These are phyloP conservation scores for Aspidapion aeneum DNA, from an alignment of 2,888 invertebrate genomes.

Conservation along the genomic window DNA sequence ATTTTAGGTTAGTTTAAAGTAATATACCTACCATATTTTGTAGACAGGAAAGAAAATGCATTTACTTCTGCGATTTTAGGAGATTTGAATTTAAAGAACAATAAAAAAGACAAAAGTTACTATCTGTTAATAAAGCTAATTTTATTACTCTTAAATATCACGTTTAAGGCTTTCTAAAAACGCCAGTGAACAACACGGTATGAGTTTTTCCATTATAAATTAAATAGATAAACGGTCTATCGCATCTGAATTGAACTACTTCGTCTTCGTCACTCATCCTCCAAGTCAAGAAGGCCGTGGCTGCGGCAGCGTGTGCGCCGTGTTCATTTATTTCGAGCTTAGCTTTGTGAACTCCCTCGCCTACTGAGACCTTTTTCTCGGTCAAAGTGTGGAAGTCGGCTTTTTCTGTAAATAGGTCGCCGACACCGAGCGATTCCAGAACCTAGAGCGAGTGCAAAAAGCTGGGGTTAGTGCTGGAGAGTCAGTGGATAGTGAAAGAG, in stretches of 20 bases:
- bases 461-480: conserved; percentile 17
- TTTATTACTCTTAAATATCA: too few relatives aligned
- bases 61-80: too few relatives aligned
- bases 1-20: too few relatives aligned
- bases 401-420: conserved; percentile 50
- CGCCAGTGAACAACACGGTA: conserved; percentile 65
- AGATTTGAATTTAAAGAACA: too few relatives aligned
- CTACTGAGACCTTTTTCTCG: conserved; percentile 49
- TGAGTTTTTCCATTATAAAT: conserved; percentile 67
- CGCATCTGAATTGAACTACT: conserved; percentile 69
- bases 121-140: too few relatives aligned
- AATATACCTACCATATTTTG: too few relatives aligned
- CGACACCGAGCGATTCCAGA: conserved; percentile 54
- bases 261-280: conserved; percentile 54
- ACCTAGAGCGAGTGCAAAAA: conserved; percentile 40
- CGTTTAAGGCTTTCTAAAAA: conserved; percentile 24
- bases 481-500: not conserved
- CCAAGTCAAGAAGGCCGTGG: conserved; percentile 80
- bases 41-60: too few relatives aligned
- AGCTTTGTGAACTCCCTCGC: conserved; percentile 69
- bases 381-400: conserved; percentile 57
- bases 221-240: conserved; percentile 81
- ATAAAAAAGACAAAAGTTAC: too few relatives aligned
- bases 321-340: conserved; percentile 82
- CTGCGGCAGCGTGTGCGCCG: conserved; percentile 82